phyloP scores from a whole-genome alignment of 1,140 invertebrate species.

The Drosophila albomicans region DNA sequence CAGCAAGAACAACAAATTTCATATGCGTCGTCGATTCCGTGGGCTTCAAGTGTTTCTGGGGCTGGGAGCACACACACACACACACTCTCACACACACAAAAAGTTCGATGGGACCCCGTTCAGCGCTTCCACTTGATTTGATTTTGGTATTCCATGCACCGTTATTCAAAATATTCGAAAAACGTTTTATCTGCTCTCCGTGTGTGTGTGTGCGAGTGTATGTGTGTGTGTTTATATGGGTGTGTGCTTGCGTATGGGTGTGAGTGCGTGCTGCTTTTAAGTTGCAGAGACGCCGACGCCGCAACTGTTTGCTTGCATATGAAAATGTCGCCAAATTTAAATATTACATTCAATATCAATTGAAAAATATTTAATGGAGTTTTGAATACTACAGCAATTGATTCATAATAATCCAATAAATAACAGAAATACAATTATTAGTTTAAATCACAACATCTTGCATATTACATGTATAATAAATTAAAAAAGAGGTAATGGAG shows the following conservation, averaged over 20 bases:
- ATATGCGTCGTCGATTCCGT: slow-evolving; percentile 74
- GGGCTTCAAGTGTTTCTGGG: slow-evolving; percentile 59
- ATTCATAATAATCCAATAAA: background rate
- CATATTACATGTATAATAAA: background rate
- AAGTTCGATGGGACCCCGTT: slow-evolving; percentile 23
- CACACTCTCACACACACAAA: too few species aligned
- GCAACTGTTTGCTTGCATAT: slow-evolving; percentile 12
- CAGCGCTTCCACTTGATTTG: slow-evolving; percentile 80
- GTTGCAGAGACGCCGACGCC: slow-evolving; percentile 43
- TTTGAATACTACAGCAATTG: background rate
- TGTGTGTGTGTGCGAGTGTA: background rate
- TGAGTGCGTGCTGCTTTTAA: slow-evolving; percentile 46
- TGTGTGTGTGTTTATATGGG: slow-evolving; percentile 17
- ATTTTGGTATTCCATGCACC: slow-evolving; percentile 83
- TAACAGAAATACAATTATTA: background rate
- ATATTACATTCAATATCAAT: background rate
- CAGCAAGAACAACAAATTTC: slow-evolving; percentile 51
- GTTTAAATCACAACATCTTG: background rate
- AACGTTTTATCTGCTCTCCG: slow-evolving; percentile 63
- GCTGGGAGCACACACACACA: slow-evolving; percentile 4
- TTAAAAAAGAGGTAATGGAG: background rate
- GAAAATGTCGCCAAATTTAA: slow-evolving; percentile 11
- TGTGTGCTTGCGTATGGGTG: slow-evolving; percentile 28
- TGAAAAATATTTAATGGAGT: background rate
- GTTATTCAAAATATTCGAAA: slow-evolving; percentile 84